Evolutionary conservation across 2,113 vertebrate species (phyloP).

Genomic region (Andinoacara biseriatus): DNA sequence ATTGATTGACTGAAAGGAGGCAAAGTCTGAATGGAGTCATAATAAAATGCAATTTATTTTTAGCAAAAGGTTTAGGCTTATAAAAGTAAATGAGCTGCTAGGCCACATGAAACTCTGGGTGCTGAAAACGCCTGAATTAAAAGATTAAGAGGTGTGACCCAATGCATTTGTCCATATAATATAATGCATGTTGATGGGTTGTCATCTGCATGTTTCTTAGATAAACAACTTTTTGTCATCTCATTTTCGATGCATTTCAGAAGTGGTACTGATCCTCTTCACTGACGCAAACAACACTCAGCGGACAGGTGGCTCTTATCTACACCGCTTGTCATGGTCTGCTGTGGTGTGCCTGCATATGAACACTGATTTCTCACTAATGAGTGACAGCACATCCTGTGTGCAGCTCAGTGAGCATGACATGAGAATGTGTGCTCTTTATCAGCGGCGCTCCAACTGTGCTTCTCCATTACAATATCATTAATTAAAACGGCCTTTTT

Average conservation of each 20-base stretch:
- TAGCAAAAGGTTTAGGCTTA: background rate
- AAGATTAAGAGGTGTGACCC: background rate
- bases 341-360: constrained; percentile 11
- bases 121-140: background rate
- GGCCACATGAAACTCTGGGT: background rate
- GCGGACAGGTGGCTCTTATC: background rate
- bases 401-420: constrained; percentile 1
- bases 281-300: background rate
- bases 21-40: too few relatives aligned
- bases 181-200: background rate
- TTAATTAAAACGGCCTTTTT: background rate
- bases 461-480: background rate
- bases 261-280: background rate
- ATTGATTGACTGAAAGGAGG: too few relatives aligned
- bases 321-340: background rate
- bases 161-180: background rate
- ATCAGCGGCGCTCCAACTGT: background rate
- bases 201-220: background rate
- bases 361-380: constrained; percentile 4
- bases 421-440: background rate
- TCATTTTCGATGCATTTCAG: background rate
- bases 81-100: background rate
- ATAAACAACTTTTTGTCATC: background rate
- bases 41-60: too few relatives aligned
- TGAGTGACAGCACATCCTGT: background rate